Percentiles rank a stretch among this genome's conserved stretches.
phyloP scores from a whole-genome alignment of 1,140 invertebrate species.

The Eupeodes corollae region DNA sequence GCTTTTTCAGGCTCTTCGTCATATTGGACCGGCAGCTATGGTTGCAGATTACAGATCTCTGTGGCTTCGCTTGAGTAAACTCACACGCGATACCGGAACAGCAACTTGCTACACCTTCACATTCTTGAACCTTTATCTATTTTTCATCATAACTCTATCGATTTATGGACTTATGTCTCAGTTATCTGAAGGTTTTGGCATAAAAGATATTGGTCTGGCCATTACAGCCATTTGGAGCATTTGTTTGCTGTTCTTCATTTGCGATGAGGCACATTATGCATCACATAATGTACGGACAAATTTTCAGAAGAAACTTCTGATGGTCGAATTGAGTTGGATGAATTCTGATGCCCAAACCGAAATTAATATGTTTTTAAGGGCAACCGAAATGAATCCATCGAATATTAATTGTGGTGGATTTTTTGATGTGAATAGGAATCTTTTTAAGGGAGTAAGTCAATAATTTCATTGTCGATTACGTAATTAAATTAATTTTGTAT shows the following conservation, averaged over 20 bases:
- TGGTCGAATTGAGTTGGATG: slow-evolving; percentile 57
- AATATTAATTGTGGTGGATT: slow-evolving; percentile 55
- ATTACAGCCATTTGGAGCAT: slow-evolving; percentile 50
- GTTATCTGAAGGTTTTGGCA: slow-evolving; percentile 52
- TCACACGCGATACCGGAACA: slow-evolving; percentile 48
- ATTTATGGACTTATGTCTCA: slow-evolving; percentile 56
- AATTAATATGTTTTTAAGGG: slow-evolving; percentile 56
- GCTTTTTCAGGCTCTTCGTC: slow-evolving; percentile 41
- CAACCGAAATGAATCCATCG: slow-evolving; percentile 58
- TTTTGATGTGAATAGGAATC: slow-evolving; percentile 52
- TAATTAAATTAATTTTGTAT: neutral
- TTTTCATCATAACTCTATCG: slow-evolving; percentile 54
- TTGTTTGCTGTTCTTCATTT: slow-evolving; percentile 51
- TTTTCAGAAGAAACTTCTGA: slow-evolving; percentile 55
- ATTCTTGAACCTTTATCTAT: slow-evolving; percentile 51
- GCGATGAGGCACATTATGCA: slow-evolving; percentile 54
- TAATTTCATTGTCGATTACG: neutral
- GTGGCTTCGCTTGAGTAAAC: slow-evolving; percentile 51
- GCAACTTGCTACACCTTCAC: slow-evolving; percentile 50
- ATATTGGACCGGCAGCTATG: slow-evolving; percentile 49
- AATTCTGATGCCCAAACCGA: slow-evolving; percentile 50
- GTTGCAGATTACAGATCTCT: slow-evolving; percentile 51
- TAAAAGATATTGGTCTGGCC: slow-evolving; percentile 52
- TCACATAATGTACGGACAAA: slow-evolving; percentile 51
- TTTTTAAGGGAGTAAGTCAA: slow-evolving; percentile 51